Percentiles rank a stretch among this genome's conserved stretches.
Evolutionary conservation across 2,888 invertebrate species (phyloP).

Genomic region (Acanthopleura granulata): DNA sequence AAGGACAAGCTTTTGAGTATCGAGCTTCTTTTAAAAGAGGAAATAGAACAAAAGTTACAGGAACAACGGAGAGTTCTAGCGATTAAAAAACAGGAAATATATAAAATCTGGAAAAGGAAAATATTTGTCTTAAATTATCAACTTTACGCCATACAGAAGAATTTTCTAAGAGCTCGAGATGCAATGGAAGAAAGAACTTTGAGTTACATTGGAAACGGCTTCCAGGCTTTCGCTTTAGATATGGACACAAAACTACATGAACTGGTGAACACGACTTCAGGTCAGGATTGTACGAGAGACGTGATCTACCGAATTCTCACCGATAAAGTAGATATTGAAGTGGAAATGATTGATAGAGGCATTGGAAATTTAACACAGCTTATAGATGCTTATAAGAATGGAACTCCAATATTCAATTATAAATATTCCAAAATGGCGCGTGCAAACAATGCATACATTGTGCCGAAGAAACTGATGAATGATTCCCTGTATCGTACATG

Average conservation of each 20-base stretch:
- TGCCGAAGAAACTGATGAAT: constrained; percentile 46
- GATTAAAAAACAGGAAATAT: constrained; percentile 30
- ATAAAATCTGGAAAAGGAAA: constrained; percentile 32
- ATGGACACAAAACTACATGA: constrained; percentile 32
- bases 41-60: constrained; percentile 30
- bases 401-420: constrained; percentile 47
- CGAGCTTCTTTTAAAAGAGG: constrained; percentile 27
- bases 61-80: constrained; percentile 30
- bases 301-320: constrained; percentile 35
- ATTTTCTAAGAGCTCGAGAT: constrained; percentile 49
- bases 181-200: constrained; percentile 58
- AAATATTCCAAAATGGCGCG: constrained; percentile 38
- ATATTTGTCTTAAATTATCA: constrained; percentile 42
- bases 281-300: constrained; percentile 21
- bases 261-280: constrained; percentile 23
- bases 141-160: constrained; percentile 44
- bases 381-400: constrained; percentile 43
- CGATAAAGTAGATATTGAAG: constrained; percentile 37
- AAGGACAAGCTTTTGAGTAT: constrained; percentile 26
- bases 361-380: constrained; percentile 43
- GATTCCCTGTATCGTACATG: constrained; percentile 39
- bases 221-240: constrained; percentile 39
- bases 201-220: constrained; percentile 32
- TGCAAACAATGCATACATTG: constrained; percentile 40
- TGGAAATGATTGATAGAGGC: constrained; percentile 42